A percentile compares a stretch with the other conserved stretches of the same genome.
These are phyloP conservation scores for Saxicola maurus DNA, from an alignment of 2,797 vertebrate species.

Conservation along the genomic window DNA sequence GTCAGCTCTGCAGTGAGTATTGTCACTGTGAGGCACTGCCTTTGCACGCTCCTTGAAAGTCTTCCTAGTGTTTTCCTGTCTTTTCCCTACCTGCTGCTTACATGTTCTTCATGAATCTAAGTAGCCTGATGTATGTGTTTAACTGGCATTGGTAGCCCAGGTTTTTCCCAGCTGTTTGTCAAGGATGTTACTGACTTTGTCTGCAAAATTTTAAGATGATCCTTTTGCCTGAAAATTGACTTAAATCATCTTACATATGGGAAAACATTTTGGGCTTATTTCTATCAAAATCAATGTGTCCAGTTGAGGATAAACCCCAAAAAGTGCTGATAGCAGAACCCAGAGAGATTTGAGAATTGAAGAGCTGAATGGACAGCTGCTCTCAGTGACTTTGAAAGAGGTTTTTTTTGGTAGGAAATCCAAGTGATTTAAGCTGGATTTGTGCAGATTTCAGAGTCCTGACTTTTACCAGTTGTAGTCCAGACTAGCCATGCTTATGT, in stretches of 20 bases:
- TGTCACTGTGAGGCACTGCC: not conserved
- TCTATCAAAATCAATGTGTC: not conserved
- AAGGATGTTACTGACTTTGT: not conserved
- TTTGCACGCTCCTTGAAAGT: not conserved
- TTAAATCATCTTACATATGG: not conserved
- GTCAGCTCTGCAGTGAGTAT: slow-evolving; percentile 76
- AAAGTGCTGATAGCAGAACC: slow-evolving; percentile 18
- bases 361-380: not conserved
- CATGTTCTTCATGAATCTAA: not conserved
- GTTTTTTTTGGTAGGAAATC: not conserved
- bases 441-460: not conserved
- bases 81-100: not conserved
- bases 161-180: not conserved
- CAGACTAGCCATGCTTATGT: not conserved
- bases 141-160: not conserved
- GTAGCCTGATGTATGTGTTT: not conserved
- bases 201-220: not conserved
- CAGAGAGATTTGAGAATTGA: not conserved
- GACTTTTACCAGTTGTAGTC: not conserved
- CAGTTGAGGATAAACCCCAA: not conserved
- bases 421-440: not conserved
- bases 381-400: not conserved
- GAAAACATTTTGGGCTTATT: not conserved
- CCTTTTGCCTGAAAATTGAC: not conserved
- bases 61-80: not conserved